Percentiles rank a stretch among this genome's conserved stretches.
phyloP scores from a whole-genome alignment of 2,888 invertebrate genomes.

The Tiliacea aurago region DNA sequence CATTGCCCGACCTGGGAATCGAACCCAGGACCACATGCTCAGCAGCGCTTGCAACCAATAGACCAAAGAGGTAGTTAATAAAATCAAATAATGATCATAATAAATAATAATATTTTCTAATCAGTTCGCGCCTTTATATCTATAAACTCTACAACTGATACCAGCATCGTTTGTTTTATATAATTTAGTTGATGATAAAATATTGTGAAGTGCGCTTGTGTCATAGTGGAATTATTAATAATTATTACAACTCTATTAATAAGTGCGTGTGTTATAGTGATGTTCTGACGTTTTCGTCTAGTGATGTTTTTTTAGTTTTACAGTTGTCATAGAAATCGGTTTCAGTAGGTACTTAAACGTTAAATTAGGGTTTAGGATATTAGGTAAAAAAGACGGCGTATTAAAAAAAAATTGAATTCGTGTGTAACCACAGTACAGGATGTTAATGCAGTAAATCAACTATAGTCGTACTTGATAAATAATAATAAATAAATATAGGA shows the following conservation, averaged over 20 bases:
- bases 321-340: background rate
- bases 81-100: background rate
- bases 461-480: background rate
- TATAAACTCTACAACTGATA: constrained; percentile 32
- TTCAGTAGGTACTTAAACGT: background rate
- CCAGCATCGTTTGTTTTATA: constrained; percentile 9
- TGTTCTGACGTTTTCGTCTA: background rate
- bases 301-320: constrained; percentile 4
- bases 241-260: constrained; percentile 18
- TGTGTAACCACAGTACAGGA: constrained; percentile 10
- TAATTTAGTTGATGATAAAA: constrained; percentile 37
- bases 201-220: constrained; percentile 24
- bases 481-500: background rate
- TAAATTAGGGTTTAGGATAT: background rate
- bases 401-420: background rate
- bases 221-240: constrained; percentile 7
- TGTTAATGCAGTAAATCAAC: constrained; percentile 37
- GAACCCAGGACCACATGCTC: too few species aligned
- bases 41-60: too few species aligned
- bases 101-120: constrained; percentile 19
- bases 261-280: constrained; percentile 23
- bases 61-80: background rate
- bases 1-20: too few species aligned
- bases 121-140: constrained; percentile 46
- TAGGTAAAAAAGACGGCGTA: background rate